Evolutionary conservation across 2,888 invertebrate species (phyloP), one percentile per base, ranked within the genome.

Genomic region (Gortyna flavago): DNA sequence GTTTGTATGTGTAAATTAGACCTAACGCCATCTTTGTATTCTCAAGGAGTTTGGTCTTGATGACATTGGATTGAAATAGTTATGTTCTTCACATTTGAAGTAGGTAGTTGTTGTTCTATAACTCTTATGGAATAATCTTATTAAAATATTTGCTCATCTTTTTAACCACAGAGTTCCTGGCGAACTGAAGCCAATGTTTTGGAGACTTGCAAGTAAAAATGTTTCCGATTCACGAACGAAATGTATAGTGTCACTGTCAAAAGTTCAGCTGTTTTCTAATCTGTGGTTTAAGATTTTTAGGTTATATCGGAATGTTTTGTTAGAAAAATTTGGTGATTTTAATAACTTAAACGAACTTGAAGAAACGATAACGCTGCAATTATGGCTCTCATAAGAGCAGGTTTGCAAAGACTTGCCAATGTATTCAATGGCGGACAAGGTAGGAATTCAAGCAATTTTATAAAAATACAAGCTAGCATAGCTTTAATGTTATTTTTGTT

Each of bases 331-430:
- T 41, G n/a, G 8, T 13, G 54, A 68, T 48, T 35, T 41, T 41
- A 61, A 41, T 57, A 61, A 41, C 41, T 8, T 41, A 70, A 21
- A 65, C 70, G 16, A 74, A 32, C 38, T 4, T 16, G 69, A 8
- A 38, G 35, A n/a, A 13, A 57, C 18, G 64, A 57, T 57, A 65
- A 32, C 9, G 71, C 44, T 61, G 18, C 67, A 71, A 87, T 44
- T 65, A 91, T 95, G 95, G 92, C 95, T 79, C 88, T 96, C 83
- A 90, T 96, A 75, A 91, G 95, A 89, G 90, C 94, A 80, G 94
- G 95, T 67, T 90, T 95, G 59, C 95, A 94, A 87, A 93, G 90
- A 88, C 89, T 96, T 7, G 87, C 93, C 29, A 93, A 85, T 85
- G 87, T 92, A 74, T 93, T 96, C 74, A 92, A 83, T 71, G 90